Percentiles rank a stretch among this genome's conserved stretches.
phyloP scores from a whole-genome alignment of 2,888 invertebrate species.

The Conomelus anceps region DNA sequence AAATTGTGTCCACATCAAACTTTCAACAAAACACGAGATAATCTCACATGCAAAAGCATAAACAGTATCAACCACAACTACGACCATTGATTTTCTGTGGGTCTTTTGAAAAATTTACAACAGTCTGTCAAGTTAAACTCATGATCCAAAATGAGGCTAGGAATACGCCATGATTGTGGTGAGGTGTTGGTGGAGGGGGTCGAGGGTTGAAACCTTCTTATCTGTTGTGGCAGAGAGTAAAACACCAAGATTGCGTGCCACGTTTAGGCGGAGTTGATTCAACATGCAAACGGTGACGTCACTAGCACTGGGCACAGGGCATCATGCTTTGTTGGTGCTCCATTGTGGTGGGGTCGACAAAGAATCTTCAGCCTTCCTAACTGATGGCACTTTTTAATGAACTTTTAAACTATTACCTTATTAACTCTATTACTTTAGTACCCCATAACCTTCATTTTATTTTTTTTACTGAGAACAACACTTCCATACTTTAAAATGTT shows the following conservation, averaged over 20 bases:
- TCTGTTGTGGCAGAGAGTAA: background rate
- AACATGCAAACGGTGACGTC: background rate
- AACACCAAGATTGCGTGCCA: background rate
- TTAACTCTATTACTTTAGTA: no score
- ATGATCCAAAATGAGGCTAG: background rate
- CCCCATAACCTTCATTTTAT: no score
- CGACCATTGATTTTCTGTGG: background rate
- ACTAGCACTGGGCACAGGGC: background rate
- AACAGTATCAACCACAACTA: background rate
- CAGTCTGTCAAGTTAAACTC: background rate
- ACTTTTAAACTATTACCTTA: no score
- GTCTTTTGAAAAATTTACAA: background rate
- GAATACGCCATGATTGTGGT: background rate
- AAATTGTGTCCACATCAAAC: background rate
- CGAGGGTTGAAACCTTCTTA: background rate
- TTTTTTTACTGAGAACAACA: no score
- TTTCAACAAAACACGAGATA: background rate
- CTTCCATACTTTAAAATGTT: no score
- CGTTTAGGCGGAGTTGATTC: background rate
- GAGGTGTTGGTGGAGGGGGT: background rate
- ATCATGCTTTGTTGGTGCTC: no score
- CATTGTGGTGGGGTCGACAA: no score
- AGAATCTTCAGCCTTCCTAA: no score
- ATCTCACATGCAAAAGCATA: background rate
- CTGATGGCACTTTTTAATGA: no score